phyloP scores from a whole-genome alignment of 2,888 invertebrate species.

The Lamellibrachia columna region DNA sequence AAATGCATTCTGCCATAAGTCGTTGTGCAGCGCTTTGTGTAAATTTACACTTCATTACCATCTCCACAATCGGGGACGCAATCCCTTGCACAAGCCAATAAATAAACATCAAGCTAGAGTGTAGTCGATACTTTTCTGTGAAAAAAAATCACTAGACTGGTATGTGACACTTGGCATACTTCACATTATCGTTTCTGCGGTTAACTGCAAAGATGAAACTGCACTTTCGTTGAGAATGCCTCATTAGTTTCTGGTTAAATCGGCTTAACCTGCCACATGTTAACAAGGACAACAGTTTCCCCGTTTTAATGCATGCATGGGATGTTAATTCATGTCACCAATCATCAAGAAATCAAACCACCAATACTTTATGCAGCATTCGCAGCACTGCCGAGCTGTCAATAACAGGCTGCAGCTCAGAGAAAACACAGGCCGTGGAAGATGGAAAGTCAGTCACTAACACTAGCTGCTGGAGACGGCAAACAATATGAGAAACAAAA shows the following conservation, averaged over 20 bases:
- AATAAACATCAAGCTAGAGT: not conserved
- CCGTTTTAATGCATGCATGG: not conserved
- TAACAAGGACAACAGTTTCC: not conserved
- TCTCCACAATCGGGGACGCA: not conserved
- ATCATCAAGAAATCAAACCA: not conserved
- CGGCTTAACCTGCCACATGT: not conserved
- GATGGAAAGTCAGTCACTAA: not conserved
- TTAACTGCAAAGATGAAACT: not conserved
- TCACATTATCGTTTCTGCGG: not conserved
- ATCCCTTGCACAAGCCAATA: not conserved
- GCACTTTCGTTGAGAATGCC: not conserved
- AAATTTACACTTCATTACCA: not conserved
- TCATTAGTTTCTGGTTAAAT: not conserved
- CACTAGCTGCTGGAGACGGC: not conserved
- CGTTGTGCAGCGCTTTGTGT: not conserved
- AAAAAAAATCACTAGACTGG: not conserved
- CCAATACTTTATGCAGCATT: not conserved
- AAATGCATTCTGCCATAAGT: not conserved
- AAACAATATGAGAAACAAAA: not conserved
- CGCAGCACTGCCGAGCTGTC: not conserved
- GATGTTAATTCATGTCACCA: not conserved
- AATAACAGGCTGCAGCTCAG: not conserved
- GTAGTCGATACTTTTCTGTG: not conserved
- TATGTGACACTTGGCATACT: not conserved
- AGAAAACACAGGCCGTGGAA: not conserved